Conservation (phyloP, 2,888 invertebrate genomes). For the Thereva unica region DNA sequence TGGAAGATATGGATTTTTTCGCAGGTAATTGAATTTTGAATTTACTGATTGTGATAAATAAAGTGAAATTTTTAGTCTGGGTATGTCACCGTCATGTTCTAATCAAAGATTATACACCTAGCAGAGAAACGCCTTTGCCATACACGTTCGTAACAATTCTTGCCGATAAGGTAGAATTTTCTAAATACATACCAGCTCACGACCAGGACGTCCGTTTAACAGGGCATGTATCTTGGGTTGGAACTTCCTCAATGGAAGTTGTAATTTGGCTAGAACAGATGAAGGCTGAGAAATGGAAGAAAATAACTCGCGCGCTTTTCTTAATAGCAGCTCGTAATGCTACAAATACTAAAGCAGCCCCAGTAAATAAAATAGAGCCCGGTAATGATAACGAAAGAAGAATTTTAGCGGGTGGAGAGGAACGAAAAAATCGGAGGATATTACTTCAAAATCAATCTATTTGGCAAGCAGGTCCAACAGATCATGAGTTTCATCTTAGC, state of each 20-base stretch:
- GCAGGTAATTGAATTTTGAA: slow-evolving; percentile 61
- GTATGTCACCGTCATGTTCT: slow-evolving; percentile 70
- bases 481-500: slow-evolving; percentile 68
- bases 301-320: slow-evolving; percentile 69
- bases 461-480: slow-evolving; percentile 67
- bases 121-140: slow-evolving; percentile 58
- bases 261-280: slow-evolving; percentile 72
- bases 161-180: slow-evolving; percentile 72
- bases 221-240: slow-evolving; percentile 77
- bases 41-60: background rate
- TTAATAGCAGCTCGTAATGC: slow-evolving; percentile 74
- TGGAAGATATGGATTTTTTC: slow-evolving; percentile 80
- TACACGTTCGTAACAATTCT: slow-evolving; percentile 74
- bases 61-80: slow-evolving; percentile 62
- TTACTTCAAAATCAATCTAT: slow-evolving; percentile 62
- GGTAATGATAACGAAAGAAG: slow-evolving; percentile 65
- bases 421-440: slow-evolving; percentile 61
- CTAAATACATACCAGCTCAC: slow-evolving; percentile 58
- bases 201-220: slow-evolving; percentile 69
- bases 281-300: slow-evolving; percentile 59
- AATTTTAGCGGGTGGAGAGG: slow-evolving; percentile 65
- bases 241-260: slow-evolving; percentile 72
- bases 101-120: slow-evolving; percentile 63
- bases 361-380: slow-evolving; percentile 64
- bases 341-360: slow-evolving; percentile 62